Evolutionary conservation across 1,140 invertebrate species (phyloP).

Genomic region (Lordiphosa mommai): DNA sequence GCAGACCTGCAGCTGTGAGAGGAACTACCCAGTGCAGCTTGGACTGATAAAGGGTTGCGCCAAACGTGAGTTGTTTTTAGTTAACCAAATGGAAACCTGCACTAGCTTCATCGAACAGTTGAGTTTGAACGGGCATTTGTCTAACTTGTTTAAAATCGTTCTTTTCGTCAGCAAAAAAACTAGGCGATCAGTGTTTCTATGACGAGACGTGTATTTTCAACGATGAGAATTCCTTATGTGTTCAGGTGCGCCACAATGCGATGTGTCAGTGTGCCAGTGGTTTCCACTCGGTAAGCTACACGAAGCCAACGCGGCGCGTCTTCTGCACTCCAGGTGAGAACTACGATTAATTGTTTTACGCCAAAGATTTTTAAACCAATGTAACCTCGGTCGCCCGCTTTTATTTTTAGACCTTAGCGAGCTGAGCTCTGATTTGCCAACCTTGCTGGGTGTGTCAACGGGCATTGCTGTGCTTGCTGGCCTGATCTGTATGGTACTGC

Average conservation of each 20-base stretch:
- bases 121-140: no score
- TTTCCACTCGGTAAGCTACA: conserved; percentile 87
- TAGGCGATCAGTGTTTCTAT: conserved; percentile 92
- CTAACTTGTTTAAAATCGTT: neutral
- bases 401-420: conserved; percentile 85
- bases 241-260: conserved; percentile 91
- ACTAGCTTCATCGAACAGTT: no score
- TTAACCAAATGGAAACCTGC: neutral
- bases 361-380: no score
- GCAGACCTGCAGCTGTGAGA: conserved; percentile 87
- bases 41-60: conserved; percentile 87
- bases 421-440: conserved; percentile 90
- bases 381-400: neutral
- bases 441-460: conserved; percentile 88
- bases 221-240: conserved; percentile 89
- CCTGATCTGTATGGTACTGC: conserved; percentile 91
- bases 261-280: conserved; percentile 90
- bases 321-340: conserved; percentile 90
- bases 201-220: conserved; percentile 87
- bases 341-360: neutral
- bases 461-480: conserved; percentile 90
- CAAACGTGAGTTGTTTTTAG: conserved; percentile 85
- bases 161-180: conserved; percentile 84
- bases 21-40: conserved; percentile 87
- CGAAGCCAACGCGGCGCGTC: conserved; percentile 85